phyloP scores from a whole-genome alignment of 2,888 invertebrate species.

The Tipula lateralis region DNA sequence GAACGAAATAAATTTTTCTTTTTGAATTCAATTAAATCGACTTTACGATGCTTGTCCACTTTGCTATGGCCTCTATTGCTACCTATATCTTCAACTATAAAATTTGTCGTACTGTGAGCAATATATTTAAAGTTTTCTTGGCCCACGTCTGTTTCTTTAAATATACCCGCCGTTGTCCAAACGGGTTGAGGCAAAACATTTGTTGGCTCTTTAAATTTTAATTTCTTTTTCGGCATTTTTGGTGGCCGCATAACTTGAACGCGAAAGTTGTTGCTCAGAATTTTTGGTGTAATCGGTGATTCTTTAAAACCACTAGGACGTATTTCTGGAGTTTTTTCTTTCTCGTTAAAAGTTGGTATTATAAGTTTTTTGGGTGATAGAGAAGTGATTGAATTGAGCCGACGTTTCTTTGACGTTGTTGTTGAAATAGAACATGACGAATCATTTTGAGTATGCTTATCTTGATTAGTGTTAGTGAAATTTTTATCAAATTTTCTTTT shows the following conservation, averaged over 20 bases:
- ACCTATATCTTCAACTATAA: not conserved
- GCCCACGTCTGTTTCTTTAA: not conserved
- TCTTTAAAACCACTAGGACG: not conserved
- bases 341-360: not conserved
- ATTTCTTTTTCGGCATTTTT: not conserved
- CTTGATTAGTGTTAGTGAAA: not conserved
- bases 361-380: not conserved
- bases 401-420: not conserved
- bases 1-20: not conserved
- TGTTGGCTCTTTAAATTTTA: not conserved
- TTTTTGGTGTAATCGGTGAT: not conserved
- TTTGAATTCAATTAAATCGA: not conserved
- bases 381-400: not conserved
- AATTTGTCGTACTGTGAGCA: not conserved
- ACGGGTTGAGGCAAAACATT: not conserved
- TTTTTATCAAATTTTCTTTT: not conserved
- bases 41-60: not conserved
- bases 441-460: not conserved
- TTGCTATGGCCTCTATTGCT: not conserved
- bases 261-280: not conserved
- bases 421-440: too few relatives aligned
- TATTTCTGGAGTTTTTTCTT: not conserved
- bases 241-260: not conserved
- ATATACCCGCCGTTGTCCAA: not conserved
- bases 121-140: not conserved